Base-by-base conservation (phyloP, 2,113 vertebrate genomes). In the Tretioscincus oriximinensis region DNA sequence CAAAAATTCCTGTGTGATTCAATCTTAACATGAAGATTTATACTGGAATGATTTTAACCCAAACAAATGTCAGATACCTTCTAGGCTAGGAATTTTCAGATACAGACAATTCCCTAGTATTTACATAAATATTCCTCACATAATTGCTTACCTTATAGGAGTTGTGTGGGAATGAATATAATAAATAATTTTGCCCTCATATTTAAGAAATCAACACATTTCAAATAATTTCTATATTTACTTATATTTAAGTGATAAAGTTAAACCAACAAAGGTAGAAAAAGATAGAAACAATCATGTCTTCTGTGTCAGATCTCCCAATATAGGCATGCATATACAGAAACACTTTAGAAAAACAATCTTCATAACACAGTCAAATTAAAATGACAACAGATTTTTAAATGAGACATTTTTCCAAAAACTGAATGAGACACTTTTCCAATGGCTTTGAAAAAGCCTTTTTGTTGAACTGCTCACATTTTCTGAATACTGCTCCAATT, bases 401-500 rank as follows among this genome's bases (percentile, higher is more conserved):
- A 5, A 80, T 78, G 58, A 78, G 41, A 24, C 20, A 88, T 29
- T 9, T 84, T 88, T 63, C 0, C 0, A 0, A 0, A 51, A 51
- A 14, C 9, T 51, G 12, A 51, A 51, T 51, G 49, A 41, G 41
- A 24, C 22, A 88, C 29, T 9, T 84, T 88, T 63, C 0, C 0
- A 0, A 0, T 24, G 45, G 22, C 47, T 87, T 78, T 58, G 60
- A 69, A 83, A 74, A 86, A 29, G 31, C 78, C 45, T 31, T 84
- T 88, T 81, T 12, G 85, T 18, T 63, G 69, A n/a, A 61, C 69
- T 1, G 18, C 10, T 18, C 16, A 79, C 70, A 45, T 31, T 78
- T 70, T 58, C 28, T 22, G 21, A 82, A 60, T 4, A 0, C 68
- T 88, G 79, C 7, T 3, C 75, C 26, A 88, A 87, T 82, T 89